Evolutionary conservation across 2,888 invertebrate genomes (phyloP).

Genomic region (Synergus gifuensis): DNA sequence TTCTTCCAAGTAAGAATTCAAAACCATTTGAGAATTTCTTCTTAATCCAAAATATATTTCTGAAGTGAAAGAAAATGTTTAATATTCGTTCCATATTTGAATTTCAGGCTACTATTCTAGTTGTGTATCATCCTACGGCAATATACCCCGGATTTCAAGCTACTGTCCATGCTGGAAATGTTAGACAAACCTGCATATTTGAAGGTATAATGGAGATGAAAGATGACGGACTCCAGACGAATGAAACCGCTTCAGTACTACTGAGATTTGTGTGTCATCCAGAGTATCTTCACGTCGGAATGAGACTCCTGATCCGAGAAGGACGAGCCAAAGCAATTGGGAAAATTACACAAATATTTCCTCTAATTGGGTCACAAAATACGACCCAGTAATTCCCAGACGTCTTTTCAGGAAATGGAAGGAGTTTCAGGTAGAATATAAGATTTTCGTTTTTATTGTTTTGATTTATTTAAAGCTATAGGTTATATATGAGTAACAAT

Average conservation of each 20-base stretch:
- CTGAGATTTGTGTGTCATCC: slow-evolving; percentile 94
- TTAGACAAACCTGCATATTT: slow-evolving; percentile 96
- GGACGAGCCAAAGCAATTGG: slow-evolving; percentile 93
- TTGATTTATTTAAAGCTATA: background rate
- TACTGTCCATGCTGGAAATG: slow-evolving; percentile 96
- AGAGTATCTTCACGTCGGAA: slow-evolving; percentile 89
- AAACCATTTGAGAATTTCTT: background rate
- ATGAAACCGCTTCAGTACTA: slow-evolving; percentile 91
- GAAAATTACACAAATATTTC: slow-evolving; percentile 88
- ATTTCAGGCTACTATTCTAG: slow-evolving; percentile 89
- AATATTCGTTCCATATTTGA: slow-evolving; percentile 13
- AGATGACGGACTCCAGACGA: slow-evolving; percentile 85
- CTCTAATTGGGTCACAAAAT: slow-evolving; percentile 70
- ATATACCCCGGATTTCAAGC: slow-evolving; percentile 93
- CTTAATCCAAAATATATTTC: no score
- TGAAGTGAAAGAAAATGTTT: background rate
- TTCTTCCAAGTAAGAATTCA: slow-evolving; percentile 79
- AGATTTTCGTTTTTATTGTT: background rate
- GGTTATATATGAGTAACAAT: slow-evolving; percentile 20
- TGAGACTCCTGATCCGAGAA: slow-evolving; percentile 90
- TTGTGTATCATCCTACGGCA: slow-evolving; percentile 92
- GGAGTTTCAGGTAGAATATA: background rate
- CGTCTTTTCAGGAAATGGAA: background rate
- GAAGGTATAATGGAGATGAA: slow-evolving; percentile 85
- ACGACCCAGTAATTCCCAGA: slow-evolving; percentile 44